These are phyloP conservation scores for Oreotragus oreotragus DNA, from an alignment of 2,113 vertebrate genomes.

Conservation along the genomic window DNA sequence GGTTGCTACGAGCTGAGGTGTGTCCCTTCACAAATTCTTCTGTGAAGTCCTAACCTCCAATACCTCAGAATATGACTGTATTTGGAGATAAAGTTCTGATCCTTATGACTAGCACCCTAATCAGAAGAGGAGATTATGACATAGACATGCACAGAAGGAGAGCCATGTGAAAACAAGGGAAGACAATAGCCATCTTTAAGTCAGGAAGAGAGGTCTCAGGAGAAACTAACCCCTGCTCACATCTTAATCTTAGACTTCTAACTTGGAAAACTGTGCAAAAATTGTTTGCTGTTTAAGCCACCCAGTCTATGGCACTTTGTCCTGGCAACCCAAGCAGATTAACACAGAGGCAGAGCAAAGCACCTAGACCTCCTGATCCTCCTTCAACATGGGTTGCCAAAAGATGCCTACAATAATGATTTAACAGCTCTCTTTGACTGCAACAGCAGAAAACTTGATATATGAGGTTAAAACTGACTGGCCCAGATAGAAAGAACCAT, in stretches of 20 bases:
- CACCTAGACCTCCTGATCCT: neutral
- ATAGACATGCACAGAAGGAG: neutral
- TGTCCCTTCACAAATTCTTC: neutral
- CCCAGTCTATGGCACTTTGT: neutral
- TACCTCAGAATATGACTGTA: neutral
- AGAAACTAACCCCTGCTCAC: neutral
- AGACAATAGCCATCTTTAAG: neutral
- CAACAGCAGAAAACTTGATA: neutral
- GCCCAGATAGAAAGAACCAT: neutral
- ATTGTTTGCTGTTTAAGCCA: neutral
- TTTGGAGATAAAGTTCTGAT: neutral
- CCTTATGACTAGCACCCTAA: neutral
- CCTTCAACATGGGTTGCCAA: neutral
- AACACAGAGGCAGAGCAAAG: neutral
- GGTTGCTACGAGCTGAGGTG: neutral
- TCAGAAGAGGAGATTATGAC: neutral
- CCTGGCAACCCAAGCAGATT: neutral
- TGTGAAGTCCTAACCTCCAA: neutral
- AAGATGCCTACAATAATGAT: neutral
- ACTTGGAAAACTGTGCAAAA: neutral
- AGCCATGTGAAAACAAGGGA: neutral
- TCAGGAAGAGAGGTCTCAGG: neutral
- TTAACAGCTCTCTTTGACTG: neutral
- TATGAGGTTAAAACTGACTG: neutral
- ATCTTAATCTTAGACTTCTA: neutral